Evolutionary conservation across 2,113 vertebrate species (phyloP), one percentile per base, ranked within the genome.

Genomic region (Thalassoma bifasciatum): DNA sequence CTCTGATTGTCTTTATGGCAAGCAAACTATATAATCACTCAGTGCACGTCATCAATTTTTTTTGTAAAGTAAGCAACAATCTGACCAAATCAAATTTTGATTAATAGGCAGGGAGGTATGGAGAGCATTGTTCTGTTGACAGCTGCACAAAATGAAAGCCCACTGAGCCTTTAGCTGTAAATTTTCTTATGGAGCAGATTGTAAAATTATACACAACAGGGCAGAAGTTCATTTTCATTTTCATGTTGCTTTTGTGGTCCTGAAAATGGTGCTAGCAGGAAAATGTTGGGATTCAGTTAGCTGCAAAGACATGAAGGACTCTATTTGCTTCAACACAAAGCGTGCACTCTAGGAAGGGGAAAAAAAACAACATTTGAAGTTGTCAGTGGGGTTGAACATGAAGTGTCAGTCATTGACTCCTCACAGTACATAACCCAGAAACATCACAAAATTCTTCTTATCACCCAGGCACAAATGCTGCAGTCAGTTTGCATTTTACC

Each of bases 61-160:
- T 83, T 59, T 80, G 85, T 83, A 80, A 79, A 86, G 82, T 87
- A 81, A 83, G 91, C 86, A 83, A 88, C 75, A 90, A 87, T 85
- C 69, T 86, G 87, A 90, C 77, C 78, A 79, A 87, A 81, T 65
- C 59, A 81, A 84, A 82, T 34, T 57, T 60, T 88, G 88, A 90
- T 83, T 88, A 79, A 85, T 85, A 65, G 73, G 65, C 61, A 36
- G 30, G 14, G 44, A 59, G 34, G 67, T 72, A 24, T 47, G 63
- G 54, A 69, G 69, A 47, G 60, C 57, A 83, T 77, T 86, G 84
- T 82, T 68, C 51, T 59, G 59, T 69, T 66, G 81, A 83, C 81
- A 87, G 86, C 83, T 79, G 66, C 57, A 34, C 75, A 67, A 83
- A 86, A 69, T 56, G 23, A 24, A 61, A 69, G 34, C 71, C 38